Percentiles rank a stretch among this genome's conserved stretches.
These are phyloP conservation scores for Limenitis camilla DNA, from an alignment of 2,888 invertebrate genomes.

Conservation along the genomic window DNA sequence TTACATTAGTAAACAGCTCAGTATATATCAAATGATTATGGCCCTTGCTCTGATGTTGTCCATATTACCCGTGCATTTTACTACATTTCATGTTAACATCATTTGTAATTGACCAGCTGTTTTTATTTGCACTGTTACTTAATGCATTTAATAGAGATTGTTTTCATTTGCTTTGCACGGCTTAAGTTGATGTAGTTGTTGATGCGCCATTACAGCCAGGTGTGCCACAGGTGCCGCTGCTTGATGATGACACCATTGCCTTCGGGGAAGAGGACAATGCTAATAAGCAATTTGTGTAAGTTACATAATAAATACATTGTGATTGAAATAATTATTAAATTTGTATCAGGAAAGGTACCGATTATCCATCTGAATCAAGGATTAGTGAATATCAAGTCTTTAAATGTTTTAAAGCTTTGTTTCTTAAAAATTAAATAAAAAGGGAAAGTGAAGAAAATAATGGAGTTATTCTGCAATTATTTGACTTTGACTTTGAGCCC, in stretches of 20 bases:
- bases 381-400: too few species aligned
- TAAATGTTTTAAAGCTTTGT: too few species aligned
- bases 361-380: too few species aligned
- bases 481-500: too few species aligned
- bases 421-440: too few species aligned
- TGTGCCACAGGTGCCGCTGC: conserved; percentile 85
- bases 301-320: conserved; percentile 17
- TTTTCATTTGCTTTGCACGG: conserved; percentile 58
- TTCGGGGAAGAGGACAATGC: conserved; percentile 88
- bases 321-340: too few species aligned
- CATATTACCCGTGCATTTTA: not conserved
- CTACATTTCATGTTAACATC: not conserved
- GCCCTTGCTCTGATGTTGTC: too few species aligned
- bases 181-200: conserved; percentile 61
- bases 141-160: not conserved
- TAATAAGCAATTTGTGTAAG: conserved; percentile 65
- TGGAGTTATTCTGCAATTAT: too few species aligned
- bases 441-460: too few species aligned
- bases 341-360: too few species aligned
- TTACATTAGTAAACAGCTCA: too few species aligned
- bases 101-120: conserved; percentile 20
- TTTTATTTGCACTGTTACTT: conserved; percentile 32
- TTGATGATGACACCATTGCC: conserved; percentile 89
- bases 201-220: conserved; percentile 64
- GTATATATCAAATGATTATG: too few species aligned